Conservation (phyloP, 2,113 vertebrate species). For the Capreolus pygargus region DNA sequence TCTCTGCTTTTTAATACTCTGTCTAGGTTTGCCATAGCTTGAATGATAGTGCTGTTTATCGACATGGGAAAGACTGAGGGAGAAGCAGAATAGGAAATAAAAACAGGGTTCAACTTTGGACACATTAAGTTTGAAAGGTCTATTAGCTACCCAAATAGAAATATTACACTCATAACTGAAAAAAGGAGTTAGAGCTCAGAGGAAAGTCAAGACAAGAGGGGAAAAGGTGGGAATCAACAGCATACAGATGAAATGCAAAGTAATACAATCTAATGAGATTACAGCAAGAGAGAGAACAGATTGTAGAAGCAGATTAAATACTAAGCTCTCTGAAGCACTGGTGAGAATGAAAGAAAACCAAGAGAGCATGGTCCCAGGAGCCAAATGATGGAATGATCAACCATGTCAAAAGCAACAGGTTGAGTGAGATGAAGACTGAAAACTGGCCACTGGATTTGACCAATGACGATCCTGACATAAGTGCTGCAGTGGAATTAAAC, state of each 20-base stretch:
- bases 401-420: neutral
- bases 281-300: neutral
- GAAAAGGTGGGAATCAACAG: neutral
- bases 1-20: neutral
- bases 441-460: neutral
- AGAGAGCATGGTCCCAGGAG: neutral
- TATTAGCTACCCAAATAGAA: neutral
- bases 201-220: neutral
- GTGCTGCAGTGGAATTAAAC: neutral
- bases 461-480: neutral
- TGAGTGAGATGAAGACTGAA: neutral
- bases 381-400: neutral
- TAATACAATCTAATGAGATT: neutral
- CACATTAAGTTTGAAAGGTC: neutral
- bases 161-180: neutral
- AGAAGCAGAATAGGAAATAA: neutral
- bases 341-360: neutral
- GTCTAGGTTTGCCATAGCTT: neutral
- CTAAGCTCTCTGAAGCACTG: neutral
- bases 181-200: neutral
- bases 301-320: neutral
- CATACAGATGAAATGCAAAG: neutral
- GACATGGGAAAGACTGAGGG: neutral
- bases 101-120: neutral
- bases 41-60: neutral